Conservation (phyloP, 2,797 vertebrate genomes). For the Oophaga sylvatica region DNA sequence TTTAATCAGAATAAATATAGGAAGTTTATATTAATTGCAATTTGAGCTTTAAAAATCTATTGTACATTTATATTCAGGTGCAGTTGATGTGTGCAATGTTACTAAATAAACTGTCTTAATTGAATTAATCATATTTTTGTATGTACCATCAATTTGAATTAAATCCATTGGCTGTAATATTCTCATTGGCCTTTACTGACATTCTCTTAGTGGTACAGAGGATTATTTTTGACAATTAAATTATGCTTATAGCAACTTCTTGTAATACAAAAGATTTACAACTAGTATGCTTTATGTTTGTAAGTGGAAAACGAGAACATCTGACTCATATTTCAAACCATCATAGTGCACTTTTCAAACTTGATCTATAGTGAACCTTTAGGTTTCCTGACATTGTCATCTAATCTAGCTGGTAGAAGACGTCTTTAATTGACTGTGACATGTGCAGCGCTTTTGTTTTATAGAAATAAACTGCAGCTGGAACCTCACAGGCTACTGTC, state of each 20-base stretch:
- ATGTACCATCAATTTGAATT: no score
- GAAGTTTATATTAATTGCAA: no score
- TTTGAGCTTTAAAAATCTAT: no score
- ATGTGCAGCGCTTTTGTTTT: slow-evolving; percentile 46
- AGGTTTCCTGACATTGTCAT: slow-evolving; percentile 10
- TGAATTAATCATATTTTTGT: no score
- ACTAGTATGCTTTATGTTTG: neutral
- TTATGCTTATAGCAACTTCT: neutral
- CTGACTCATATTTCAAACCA: slow-evolving; percentile 1
- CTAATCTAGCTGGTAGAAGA: slow-evolving; percentile 17
- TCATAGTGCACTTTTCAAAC: neutral
- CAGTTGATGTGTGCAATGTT: no score
- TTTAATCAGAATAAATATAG: no score
- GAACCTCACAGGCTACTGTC: slow-evolving; percentile 49
- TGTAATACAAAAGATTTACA: neutral
- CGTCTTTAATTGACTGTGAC: slow-evolving; percentile 42
- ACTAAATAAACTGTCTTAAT: no score
- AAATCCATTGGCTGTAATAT: neutral
- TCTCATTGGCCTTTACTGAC: neutral
- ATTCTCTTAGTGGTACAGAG: neutral
- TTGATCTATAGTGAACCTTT: slow-evolving; percentile 23
- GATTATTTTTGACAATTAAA: neutral
- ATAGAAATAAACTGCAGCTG: slow-evolving; percentile 53
- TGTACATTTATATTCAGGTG: no score
- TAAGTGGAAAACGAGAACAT: neutral